Base-by-base conservation (phyloP, 2,797 vertebrate species). In the Spinus pinus region DNA sequence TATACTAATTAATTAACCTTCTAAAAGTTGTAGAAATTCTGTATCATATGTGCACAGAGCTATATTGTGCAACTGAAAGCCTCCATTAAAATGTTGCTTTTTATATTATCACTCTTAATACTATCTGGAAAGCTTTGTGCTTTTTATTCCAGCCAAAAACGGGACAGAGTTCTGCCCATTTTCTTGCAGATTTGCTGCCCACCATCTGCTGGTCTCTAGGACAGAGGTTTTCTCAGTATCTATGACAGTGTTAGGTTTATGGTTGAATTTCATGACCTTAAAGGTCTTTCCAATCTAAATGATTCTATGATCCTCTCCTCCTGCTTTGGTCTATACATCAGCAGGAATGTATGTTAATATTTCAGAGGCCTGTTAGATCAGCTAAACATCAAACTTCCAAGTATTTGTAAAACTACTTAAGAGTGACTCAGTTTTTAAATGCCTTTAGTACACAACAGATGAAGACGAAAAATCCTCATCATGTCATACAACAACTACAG, bases 141-240 rank as follows among this genome's bases (percentile, higher is more conserved):
- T 50, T 6, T 74, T 37, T 57, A 42, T 50, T 49, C 25, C 22
- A 57, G 31, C 7, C 5, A 21, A 18, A 22, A 50, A 16, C 15
- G 11, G 14, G 9, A 31, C 9, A 25, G 33, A 14, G 28, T 41
- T 64, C 46, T 83, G 16, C 6, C 5, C 0, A 0, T 69, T 77
- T 87, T 73, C 44, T 51, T 72, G 25, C 7, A 50, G 14, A 53
- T 56, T 57, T 9, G 75, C 44, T 81, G 35, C 16, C 31, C 6
- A 12, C 4, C 3, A 22, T 64, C 27, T 74, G n/a, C 19, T 75
- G 25, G 7, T 71, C 14, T 71, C 42, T 51, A 44, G 46, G 30
- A 60, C 0, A 58, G 10, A 83, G 28, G 6, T 37, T 62, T 81
- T 72, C 51, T 66, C 50, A 12, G 4, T 79, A 7, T 37, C 37